Evolutionary conservation across 2,113 vertebrate species (phyloP), one percentile per base, ranked within the genome.

Genomic region (Andinoacara biseriatus): DNA sequence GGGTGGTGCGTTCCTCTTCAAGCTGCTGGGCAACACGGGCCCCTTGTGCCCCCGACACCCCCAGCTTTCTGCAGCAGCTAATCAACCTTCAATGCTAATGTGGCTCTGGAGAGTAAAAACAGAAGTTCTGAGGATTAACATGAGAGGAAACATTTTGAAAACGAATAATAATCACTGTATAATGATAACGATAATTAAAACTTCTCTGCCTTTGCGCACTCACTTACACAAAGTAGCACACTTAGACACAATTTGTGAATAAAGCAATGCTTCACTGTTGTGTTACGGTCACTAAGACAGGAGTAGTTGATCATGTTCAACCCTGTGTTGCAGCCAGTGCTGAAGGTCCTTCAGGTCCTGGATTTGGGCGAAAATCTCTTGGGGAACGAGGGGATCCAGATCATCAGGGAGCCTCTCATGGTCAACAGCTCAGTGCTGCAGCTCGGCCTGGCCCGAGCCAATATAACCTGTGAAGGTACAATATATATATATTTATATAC

Each of bases 401-500:
- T 52, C 1, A 90, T 96, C 80, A 93, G 92, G 81, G 94, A 94
- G 58, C 85, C 95, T 20, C 91, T 96, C 62, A 96, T 96, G 88
- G 69, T 77, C 20, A 96, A 96, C 91, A 78, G 82, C 56, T 94
- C 94, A 0, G 13, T 96, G 49, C 77, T 90, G 57, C 90, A 92
- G 40, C 91, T 96, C 1, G 81, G 91, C 84, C 90, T 96, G 81
- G 80, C 86, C 1, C 89, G 85, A 0, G 79, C 91, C 18, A 76
- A 80, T 80, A 92, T 96, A 82, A 95, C 93, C 26, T 95, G 95
- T 76, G 94, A 96, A 93, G 96, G 95, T 96, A 94, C 22, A 17
- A 5, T 33, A 35, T n/a, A 56, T 10, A 17, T 46, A 46, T 46
- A 46, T 15, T 18, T 40, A 18, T n/a, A n/a, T n/a, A 24, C 63